These are phyloP conservation scores for Drosophila saltans DNA, from an alignment of 1,140 invertebrate genomes.

Conservation along the genomic window DNA sequence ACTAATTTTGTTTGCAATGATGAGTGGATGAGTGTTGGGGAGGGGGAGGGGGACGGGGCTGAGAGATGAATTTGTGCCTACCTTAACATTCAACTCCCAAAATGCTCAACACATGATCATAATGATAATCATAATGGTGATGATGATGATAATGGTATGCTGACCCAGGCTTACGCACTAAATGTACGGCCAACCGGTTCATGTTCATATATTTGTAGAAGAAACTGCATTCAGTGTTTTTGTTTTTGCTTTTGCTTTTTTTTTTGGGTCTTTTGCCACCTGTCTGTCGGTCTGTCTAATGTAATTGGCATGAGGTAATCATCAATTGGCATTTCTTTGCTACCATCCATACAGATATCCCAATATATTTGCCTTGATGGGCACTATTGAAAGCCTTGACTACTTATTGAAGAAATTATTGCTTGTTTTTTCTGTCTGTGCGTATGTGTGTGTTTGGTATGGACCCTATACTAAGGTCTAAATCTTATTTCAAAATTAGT, in stretches of 20 bases:
- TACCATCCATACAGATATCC: conserved; percentile 13
- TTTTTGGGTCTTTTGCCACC: conserved; percentile 21
- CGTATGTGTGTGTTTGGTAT: not conserved
- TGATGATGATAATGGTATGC: conserved; percentile 22
- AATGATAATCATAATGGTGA: conserved; percentile 35
- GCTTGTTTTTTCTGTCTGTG: conserved; percentile 23
- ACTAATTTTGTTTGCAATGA: conserved; percentile 20
- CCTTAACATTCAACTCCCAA: conserved; percentile 78
- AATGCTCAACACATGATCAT: conserved; percentile 40
- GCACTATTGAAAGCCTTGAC: conserved; percentile 69
- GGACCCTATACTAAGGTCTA: conserved; percentile 16
- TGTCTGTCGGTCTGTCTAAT: conserved; percentile 12
- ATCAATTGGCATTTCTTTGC: conserved; percentile 39
- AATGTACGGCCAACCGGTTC: conserved; percentile 65
- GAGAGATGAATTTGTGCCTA: conserved; percentile 52
- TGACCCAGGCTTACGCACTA: conserved; percentile 52
- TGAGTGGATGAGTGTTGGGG: not conserved
- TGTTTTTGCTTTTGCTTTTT: conserved; percentile 27
- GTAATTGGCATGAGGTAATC: conserved; percentile 60
- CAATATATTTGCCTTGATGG: conserved; percentile 60
- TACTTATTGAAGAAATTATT: conserved; percentile 52
- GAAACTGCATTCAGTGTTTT: conserved; percentile 60
- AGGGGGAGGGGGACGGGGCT: not conserved
- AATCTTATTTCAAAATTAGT: conserved; percentile 70
- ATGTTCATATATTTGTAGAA: conserved; percentile 28